A percentile compares a stretch with the other conserved stretches of the same genome.
Evolutionary conservation across 2,797 vertebrate species (phyloP).

Genomic region (Mormyrus proboscirostris): DNA sequence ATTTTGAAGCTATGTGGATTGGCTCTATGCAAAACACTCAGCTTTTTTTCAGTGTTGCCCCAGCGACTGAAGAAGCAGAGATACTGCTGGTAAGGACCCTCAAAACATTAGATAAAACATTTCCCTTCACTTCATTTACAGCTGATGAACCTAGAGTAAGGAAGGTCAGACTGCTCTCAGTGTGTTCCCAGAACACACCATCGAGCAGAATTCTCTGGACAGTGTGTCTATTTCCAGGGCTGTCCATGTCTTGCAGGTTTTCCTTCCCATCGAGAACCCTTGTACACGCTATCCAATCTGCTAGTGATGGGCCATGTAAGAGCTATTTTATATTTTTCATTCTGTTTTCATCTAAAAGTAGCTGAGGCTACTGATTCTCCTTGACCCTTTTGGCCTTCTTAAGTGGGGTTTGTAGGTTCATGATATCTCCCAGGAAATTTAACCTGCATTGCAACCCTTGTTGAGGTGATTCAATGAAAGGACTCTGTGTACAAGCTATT

Average conservation of each 20-base stretch:
- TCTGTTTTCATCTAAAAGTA: not conserved
- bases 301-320: not conserved
- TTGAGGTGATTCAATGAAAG: not conserved
- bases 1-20: not conserved
- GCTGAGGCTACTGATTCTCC: not conserved
- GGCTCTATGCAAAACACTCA: not conserved
- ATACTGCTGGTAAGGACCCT: not conserved
- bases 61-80: not conserved
- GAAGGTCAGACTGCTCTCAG: not conserved
- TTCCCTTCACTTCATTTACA: not conserved
- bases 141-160: not conserved
- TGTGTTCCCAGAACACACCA: not conserved
- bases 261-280: not conserved
- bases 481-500: not conserved
- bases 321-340: not conserved
- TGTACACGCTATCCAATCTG: not conserved
- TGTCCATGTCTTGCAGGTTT: not conserved
- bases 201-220: not conserved
- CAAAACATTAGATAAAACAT: not conserved
- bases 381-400: not conserved
- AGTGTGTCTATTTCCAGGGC: not conserved
- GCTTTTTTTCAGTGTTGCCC: not conserved
- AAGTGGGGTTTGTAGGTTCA: not conserved
- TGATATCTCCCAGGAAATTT: not conserved
- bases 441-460: not conserved